Evolutionary conservation across 2,797 vertebrate species (phyloP).

Genomic region (Triplophysa bombifrons): DNA sequence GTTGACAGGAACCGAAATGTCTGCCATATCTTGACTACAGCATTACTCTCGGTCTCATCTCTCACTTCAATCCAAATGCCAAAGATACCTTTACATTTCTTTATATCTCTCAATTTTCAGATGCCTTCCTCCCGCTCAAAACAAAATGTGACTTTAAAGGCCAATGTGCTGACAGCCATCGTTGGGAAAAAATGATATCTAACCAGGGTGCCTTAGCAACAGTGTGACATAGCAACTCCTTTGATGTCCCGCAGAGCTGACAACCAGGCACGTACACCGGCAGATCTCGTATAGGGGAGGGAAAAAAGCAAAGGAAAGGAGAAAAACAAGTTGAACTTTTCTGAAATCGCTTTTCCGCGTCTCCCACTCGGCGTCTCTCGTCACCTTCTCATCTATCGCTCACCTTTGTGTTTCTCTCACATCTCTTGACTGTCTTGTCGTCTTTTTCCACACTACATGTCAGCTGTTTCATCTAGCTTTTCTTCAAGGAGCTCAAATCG

Average conservation of each 20-base stretch:
- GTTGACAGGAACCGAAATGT: slow-evolving; percentile 58
- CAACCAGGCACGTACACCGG: slow-evolving; percentile 42
- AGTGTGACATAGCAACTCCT: slow-evolving; percentile 49
- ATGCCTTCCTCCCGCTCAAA: slow-evolving; percentile 61
- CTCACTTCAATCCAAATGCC: slow-evolving; percentile 58
- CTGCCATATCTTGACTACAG: slow-evolving; percentile 48
- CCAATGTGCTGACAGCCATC: slow-evolving; percentile 67
- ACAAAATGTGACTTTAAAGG: slow-evolving; percentile 69
- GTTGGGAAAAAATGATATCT: slow-evolving; percentile 59
- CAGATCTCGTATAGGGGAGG: slow-evolving; percentile 8
- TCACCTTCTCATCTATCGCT: slow-evolving; percentile 34
- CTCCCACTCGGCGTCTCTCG: slow-evolving; percentile 18
- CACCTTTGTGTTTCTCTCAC: slow-evolving; percentile 20
- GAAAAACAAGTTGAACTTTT: slow-evolving; percentile 37
- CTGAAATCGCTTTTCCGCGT: slow-evolving; percentile 21
- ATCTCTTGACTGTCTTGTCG: slow-evolving; percentile 33
- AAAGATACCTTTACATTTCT: slow-evolving; percentile 49
- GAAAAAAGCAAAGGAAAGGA: neutral
- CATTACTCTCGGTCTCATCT: slow-evolving; percentile 50
- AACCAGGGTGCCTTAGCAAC: slow-evolving; percentile 47
- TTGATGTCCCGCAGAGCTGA: slow-evolving; percentile 48
- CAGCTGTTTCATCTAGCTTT: neutral
- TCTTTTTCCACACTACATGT: slow-evolving; percentile 23
- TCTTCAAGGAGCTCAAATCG: slow-evolving; percentile 55
- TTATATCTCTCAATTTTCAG: slow-evolving; percentile 49